These are phyloP conservation scores for Platycercus adscitus DNA, from an alignment of 2,113 vertebrate species.

Conservation along the genomic window DNA sequence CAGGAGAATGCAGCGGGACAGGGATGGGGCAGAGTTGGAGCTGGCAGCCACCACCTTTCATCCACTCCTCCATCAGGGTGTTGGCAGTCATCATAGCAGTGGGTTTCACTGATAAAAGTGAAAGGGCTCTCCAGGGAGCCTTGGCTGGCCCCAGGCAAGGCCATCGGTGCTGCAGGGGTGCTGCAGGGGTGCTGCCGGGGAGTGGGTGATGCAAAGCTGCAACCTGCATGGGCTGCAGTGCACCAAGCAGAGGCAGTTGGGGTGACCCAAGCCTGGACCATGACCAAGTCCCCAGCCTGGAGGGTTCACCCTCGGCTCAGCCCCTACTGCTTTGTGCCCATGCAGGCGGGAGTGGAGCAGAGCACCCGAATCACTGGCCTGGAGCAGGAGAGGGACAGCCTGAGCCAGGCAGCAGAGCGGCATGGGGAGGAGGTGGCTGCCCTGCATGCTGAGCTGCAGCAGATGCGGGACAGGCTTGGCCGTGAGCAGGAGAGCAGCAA, in stretches of 20 bases:
- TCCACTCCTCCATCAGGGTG: background rate
- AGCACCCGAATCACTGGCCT: slow-evolving; percentile 66
- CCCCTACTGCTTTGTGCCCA: fast-evolving
- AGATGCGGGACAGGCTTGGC: slow-evolving; percentile 72
- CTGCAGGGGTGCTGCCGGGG: background rate
- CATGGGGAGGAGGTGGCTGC: slow-evolving; percentile 70
- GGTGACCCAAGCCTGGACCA: background rate
- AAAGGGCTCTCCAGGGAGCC: background rate
- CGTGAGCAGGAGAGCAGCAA: slow-evolving; percentile 75
- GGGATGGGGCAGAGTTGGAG: background rate
- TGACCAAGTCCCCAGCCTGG: background rate
- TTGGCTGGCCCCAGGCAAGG: fast-evolving
- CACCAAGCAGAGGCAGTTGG: fast-evolving
- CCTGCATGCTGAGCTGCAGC: slow-evolving; percentile 75
- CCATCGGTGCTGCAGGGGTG: background rate
- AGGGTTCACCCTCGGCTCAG: fast-evolving
- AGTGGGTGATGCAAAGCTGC: background rate
- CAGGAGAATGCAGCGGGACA: background rate
- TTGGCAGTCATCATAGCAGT: background rate
- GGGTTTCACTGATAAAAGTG: background rate
- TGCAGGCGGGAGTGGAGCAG: slow-evolving; percentile 76
- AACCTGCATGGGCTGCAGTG: fast-evolving
- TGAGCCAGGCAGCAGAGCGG: slow-evolving; percentile 64
- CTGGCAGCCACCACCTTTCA: background rate
- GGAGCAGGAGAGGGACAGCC: slow-evolving; percentile 77